Evolutionary conservation across 2,113 vertebrate species (phyloP), one percentile per base, ranked within the genome.

Genomic region (Lagopus leucura): DNA sequence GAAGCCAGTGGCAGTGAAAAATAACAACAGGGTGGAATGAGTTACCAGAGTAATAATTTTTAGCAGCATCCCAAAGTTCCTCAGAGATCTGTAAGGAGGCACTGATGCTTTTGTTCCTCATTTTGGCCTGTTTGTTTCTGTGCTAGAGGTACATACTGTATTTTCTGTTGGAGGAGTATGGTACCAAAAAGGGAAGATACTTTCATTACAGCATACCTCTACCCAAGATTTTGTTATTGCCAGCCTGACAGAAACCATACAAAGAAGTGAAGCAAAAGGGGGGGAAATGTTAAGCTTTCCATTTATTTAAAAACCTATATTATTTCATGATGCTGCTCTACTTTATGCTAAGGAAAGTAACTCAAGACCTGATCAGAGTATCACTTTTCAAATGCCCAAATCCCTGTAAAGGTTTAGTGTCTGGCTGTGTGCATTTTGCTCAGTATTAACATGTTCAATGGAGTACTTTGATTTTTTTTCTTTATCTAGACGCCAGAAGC

Each of bases 381-480:
- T 98, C 97, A 96, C 97, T 97, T 98, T 98, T 95, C 98, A 98
- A 97, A 98, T 97, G 96, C 97, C 97, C 97, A 98, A 98, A 98
- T 98, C 98, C 98, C 98, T 97, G 98, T 97, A 97, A 98, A 98
- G 98, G 97, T 98, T 98, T 98, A 98, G 97, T 97, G 96, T 98
- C 98, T 98, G 93, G 98, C 98, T 98, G 98, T 97, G 98, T 98
- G 98, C 98, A 97, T 98, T 98, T 98, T 98, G 98, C 98, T 98
- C 97, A 95, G 97, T 98, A 98, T 98, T 98, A 98, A 98, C 98
- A 97, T 98, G 97, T 98, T 98, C 98, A 98, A 97, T 98, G 97
- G 98, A 98, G 97, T 97, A 97, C 98, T 98, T 98, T 98, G 98
- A 98, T 98, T 98, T 95, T 88, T 97, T 94, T 97, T 98, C 97